Base-by-base conservation (phyloP, 2,797 vertebrate species). In the Manis crassicaudata region DNA sequence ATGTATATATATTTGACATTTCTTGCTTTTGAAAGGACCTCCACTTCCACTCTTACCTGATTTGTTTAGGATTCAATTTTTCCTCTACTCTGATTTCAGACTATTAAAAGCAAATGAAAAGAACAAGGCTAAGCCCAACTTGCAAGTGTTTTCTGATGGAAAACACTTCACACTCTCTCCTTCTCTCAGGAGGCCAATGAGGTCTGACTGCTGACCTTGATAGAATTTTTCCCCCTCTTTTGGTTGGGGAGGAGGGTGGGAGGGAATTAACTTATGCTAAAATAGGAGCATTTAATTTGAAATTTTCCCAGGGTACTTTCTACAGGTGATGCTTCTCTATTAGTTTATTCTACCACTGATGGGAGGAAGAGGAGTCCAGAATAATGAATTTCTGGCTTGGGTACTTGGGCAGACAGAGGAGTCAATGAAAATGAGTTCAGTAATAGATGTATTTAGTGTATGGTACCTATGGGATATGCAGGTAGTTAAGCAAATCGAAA, bases 201-300 rank as follows among this genome's bases (percentile, higher is more conserved):
- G 35, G 13, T 86, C 89, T 56, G 58, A 83, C 63, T 32, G 56
- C 35, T 46, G 58, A 93, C 77, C 88, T 83, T 85, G 29, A 90
- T 1, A 58, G 67, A 79, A 63, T 54, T 50, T 14, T 7, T 5
- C 14, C 18, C 29, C 29, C 21, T 56, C 43, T 52, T 63, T 95
- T 46, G 46, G 46, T 65, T 27, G 14, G 37, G 73, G 21, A 32
- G 16, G 35, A 16, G 5, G 9, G 4, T 63, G 23, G 76, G 40
- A 5, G 3, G 8, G n/a, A 80, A 67, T 12, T 91, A 88, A 91
- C 75, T 92, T 90, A 56, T 8, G 12, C 85, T 79, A 77, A 92
- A 91, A 92, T 70, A 52, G 25, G 17, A 95, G 16, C 88, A 73
- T 84, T 96, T 91, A n/a, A 95, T 92, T 97, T 94, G 20, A 83